Percentiles rank a stretch among this genome's conserved stretches.
phyloP scores from a whole-genome alignment of 2,888 invertebrate species.

The Cryptocephalus moraei region DNA sequence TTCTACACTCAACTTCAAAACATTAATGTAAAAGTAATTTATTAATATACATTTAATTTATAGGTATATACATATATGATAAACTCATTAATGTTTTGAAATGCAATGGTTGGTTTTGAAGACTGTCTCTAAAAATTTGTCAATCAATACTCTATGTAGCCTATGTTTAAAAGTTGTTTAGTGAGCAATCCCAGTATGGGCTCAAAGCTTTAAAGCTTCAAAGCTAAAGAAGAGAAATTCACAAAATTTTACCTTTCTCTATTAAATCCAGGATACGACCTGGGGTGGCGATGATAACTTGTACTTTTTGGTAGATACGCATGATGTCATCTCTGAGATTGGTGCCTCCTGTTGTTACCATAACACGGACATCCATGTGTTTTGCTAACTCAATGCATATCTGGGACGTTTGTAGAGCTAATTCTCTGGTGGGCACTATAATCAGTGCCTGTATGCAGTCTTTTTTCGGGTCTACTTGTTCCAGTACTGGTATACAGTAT shows the following conservation, averaged over 20 bases:
- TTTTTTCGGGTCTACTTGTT: constrained; percentile 83
- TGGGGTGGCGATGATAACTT: constrained; percentile 98
- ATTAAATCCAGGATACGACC: constrained; percentile 99
- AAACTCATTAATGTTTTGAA: too few relatives aligned
- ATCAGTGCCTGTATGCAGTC: constrained; percentile 95
- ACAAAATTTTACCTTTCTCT: constrained; percentile 62
- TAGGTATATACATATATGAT: too few relatives aligned
- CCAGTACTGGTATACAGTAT: constrained; percentile 96
- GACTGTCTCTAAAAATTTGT: too few relatives aligned
- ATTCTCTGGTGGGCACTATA: constrained; percentile 96
- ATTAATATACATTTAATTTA: too few relatives aligned
- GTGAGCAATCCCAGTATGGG: too few relatives aligned
- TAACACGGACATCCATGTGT: constrained; percentile 93
- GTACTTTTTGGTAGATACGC: constrained; percentile 98
- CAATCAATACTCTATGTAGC: too few relatives aligned
- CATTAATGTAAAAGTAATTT: too few relatives aligned
- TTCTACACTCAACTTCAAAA: too few relatives aligned
- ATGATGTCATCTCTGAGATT: constrained; percentile 97
- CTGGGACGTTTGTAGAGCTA: constrained; percentile 98
- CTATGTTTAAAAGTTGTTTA: too few relatives aligned
- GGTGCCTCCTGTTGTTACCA: constrained; percentile 99
- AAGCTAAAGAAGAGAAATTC: constrained; percentile 38
- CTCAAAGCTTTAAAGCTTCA: neutral
- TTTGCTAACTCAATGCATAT: constrained; percentile 98
- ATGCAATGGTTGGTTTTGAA: too few relatives aligned